phyloP scores from a whole-genome alignment of 2,797 vertebrate species.

The Pempheris klunzingeri region DNA sequence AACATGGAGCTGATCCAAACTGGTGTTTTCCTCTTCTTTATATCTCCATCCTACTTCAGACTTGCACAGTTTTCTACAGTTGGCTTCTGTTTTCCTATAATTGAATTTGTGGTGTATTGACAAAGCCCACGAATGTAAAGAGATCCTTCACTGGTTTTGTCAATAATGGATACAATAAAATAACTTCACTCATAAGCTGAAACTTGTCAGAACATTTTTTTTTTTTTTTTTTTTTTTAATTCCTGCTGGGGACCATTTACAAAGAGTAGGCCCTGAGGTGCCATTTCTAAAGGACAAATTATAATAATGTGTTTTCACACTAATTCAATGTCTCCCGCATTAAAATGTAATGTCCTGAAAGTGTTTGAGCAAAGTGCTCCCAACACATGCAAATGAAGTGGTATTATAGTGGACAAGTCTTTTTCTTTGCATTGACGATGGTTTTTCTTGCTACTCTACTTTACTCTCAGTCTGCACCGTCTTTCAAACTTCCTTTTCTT shows the following conservation, averaged over 20 bases:
- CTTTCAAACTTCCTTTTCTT: not conserved
- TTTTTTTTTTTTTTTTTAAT: too few relatives aligned
- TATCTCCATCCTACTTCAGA: not conserved
- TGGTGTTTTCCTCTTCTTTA: slow-evolving; percentile 17
- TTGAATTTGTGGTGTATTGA: slow-evolving; percentile 28
- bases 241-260: slow-evolving; percentile 11
- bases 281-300: slow-evolving; percentile 26
- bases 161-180: slow-evolving; percentile 20
- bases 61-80: not conserved
- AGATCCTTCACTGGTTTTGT: not conserved
- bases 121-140: slow-evolving; percentile 13
- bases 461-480: not conserved
- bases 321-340: slow-evolving; percentile 1
- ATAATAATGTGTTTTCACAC: slow-evolving; percentile 24
- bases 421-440: not conserved
- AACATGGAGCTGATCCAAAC: slow-evolving; percentile 32
- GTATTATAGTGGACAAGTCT: not conserved
- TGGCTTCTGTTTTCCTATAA: slow-evolving; percentile 1
- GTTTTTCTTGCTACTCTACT: not conserved
- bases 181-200: slow-evolving; percentile 13
- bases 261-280: slow-evolving; percentile 3
- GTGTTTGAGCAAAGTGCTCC: slow-evolving; percentile 23
- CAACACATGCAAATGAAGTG: slow-evolving; percentile 27
- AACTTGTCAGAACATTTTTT: not conserved
- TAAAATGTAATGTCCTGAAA: slow-evolving; percentile 9